These are phyloP conservation scores for Pristiophorus japonicus DNA, from an alignment of 2,113 vertebrate species.

Conservation along the genomic window DNA sequence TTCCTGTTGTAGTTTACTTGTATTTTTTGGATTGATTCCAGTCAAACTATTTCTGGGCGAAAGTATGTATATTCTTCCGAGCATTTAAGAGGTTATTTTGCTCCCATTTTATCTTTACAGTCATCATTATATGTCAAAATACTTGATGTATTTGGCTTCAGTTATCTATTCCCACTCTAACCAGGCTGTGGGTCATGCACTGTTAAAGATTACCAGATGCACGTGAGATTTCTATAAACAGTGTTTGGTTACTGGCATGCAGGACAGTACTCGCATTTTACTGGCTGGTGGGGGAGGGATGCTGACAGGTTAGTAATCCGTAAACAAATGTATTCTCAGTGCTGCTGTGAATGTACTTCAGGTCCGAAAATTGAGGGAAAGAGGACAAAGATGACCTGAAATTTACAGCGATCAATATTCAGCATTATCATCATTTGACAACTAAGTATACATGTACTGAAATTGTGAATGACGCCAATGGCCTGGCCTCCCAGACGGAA, in stretches of 20 bases:
- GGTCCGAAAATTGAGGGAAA: neutral
- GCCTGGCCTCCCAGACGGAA: neutral
- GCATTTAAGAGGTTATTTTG: conserved; percentile 3
- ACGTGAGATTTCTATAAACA: neutral
- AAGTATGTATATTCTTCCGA: neutral
- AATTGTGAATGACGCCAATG: neutral
- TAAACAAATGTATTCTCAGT: neutral
- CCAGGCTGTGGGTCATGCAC: neutral
- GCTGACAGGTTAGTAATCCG: neutral
- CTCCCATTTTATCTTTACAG: neutral
- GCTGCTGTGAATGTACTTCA: neutral
- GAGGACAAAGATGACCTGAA: neutral
- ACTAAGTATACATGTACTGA: neutral
- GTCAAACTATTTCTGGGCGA: neutral
- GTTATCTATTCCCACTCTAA: neutral
- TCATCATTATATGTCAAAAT: conserved; percentile 5
- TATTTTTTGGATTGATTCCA: neutral
- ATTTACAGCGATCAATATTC: neutral
- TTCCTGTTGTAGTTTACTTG: neutral
- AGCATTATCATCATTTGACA: neutral
- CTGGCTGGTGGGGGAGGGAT: neutral
- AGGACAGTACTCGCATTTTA: neutral
- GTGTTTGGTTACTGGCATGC: neutral
- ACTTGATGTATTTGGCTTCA: neutral
- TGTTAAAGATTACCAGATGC: conserved; percentile 13